A percentile compares a stretch with the other conserved stretches of the same genome.
Evolutionary conservation across 2,113 vertebrate genomes (phyloP).

Genomic region (Pygathrix nemaeus): DNA sequence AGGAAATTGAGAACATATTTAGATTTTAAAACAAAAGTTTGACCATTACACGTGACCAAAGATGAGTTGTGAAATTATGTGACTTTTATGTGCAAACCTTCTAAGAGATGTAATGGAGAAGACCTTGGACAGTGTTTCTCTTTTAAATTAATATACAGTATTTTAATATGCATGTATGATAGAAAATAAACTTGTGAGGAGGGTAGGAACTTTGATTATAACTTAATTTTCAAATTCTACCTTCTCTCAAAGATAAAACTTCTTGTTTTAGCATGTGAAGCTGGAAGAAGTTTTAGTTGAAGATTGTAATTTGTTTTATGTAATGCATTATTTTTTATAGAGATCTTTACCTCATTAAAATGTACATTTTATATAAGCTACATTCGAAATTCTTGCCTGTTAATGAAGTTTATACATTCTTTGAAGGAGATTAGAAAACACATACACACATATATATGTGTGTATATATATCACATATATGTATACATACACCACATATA

Average conservation of each 20-base stretch:
- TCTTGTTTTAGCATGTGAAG: background rate
- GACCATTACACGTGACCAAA: background rate
- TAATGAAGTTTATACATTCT: background rate
- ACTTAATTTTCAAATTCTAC: background rate
- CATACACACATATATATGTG: too few relatives aligned
- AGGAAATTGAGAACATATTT: background rate
- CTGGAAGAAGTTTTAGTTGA: background rate
- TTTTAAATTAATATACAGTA: background rate
- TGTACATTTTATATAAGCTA: background rate
- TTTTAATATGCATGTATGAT: background rate
- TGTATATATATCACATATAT: too few relatives aligned
- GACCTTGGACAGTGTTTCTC: background rate
- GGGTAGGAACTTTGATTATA: constrained; percentile 3
- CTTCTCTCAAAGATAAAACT: background rate
- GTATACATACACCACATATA: too few relatives aligned
- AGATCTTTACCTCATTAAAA: background rate
- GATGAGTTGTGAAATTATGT: background rate
- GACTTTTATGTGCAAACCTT: background rate
- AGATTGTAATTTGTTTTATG: background rate
- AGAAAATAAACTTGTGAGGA: background rate
- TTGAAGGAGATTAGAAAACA: background rate
- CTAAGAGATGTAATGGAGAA: background rate
- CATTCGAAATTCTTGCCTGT: background rate
- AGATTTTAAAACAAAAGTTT: background rate
- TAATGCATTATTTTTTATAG: background rate